Base-by-base conservation (phyloP, 1,140 invertebrate species). In the Phymastichus coffea region DNA sequence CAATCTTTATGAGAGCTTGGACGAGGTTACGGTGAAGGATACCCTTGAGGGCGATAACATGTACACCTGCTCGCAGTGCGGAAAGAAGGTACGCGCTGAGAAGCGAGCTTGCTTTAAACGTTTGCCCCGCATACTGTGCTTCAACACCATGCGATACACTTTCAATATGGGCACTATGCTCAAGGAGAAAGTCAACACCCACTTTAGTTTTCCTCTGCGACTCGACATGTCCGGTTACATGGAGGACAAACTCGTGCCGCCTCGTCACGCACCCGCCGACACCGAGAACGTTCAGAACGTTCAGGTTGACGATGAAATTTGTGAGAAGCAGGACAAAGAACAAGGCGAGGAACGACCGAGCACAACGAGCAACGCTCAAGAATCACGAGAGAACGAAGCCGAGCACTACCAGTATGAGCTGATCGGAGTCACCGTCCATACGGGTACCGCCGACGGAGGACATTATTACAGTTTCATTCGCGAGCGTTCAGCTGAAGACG, bases 121-220 rank as follows among this genome's bases (percentile, higher is more conserved):
- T 68, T 76, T 98, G 10, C 95, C 95, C 0, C 88, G 92, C 55
- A 96, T 97, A 61, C 77, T 98, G 14, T 97, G 94, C 70, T 96
- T 97, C 71, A 98, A 98, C 73, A 98, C 95, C 0, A 96, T 98
- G 94, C 83, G 95, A n/a, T 98, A 97, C 66, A 95, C 94, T 1
- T 98, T 97, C 73, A 97, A 97, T 75, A 97, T 97, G 94, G 85
- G 95, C 0, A 97, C 95, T 0, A 97, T 97, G 94, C 82, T 94
- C 9, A 97, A 97, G 71, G 95, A 98, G 75, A 98, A 97, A 75
- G 94, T 97, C 0, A 97, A 97, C 75, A 97, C 94, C 0, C 94
- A 97, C 71, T 98, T 97, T 73, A 96, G 94, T n/a, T 98, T 97
- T 79, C 95, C 95, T 0, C 83, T 97, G 73, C 80, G 89, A 46